phyloP scores from a whole-genome alignment of 2,888 invertebrate species.

The Cephus pygmeus region DNA sequence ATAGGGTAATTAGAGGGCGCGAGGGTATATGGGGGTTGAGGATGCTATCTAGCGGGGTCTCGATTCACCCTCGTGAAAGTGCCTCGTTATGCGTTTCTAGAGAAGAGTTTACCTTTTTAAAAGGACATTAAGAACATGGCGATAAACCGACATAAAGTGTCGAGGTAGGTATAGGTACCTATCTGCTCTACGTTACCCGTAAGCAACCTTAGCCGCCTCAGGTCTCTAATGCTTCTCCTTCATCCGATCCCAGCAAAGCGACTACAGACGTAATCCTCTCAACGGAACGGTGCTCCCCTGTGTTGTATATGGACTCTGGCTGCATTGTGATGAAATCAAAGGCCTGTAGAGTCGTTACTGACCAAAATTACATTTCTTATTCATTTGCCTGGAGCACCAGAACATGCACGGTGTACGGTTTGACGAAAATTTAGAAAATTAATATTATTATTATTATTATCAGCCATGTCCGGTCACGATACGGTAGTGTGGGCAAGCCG shows the following conservation, averaged over 20 bases:
- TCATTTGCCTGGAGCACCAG: background rate
- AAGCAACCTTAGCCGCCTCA: background rate
- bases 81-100: conserved; percentile 32
- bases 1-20: conserved; percentile 65
- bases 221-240: conserved; percentile 3
- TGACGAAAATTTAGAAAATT: background rate
- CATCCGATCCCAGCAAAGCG: background rate
- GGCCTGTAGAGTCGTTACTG: background rate
- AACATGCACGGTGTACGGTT: background rate
- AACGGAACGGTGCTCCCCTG: background rate
- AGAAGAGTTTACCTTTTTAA: conserved; percentile 45
- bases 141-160: conserved; percentile 34
- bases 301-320: background rate
- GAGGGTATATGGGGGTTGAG: conserved; percentile 35
- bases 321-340: background rate
- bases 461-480: background rate
- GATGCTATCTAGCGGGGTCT: conserved; percentile 50
- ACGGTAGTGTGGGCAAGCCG: background rate
- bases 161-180: background rate
- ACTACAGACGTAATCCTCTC: background rate
- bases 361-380: background rate
- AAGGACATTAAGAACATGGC: conserved; percentile 45
- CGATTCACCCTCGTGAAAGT: conserved; percentile 48
- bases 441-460: background rate
- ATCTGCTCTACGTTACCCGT: background rate